A percentile compares a stretch with the other conserved stretches of the same genome.
Conservation (phyloP, 2,888 invertebrate genomes). For the Volucella zonaria region DNA sequence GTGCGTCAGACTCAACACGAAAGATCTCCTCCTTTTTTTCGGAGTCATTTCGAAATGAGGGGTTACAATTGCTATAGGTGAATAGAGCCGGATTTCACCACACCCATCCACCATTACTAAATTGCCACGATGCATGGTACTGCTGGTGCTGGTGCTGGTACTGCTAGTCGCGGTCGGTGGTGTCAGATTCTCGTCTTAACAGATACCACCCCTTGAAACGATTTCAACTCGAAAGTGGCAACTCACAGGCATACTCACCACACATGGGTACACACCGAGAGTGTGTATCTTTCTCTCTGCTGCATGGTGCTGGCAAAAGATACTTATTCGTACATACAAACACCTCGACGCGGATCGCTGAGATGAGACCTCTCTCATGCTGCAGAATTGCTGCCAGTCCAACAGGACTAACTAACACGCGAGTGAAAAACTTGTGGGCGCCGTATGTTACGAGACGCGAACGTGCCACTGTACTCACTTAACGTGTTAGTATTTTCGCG, state of each 20-base stretch:
- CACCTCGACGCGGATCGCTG: constrained; percentile 24
- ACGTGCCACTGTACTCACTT: constrained; percentile 73
- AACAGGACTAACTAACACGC: constrained; percentile 46
- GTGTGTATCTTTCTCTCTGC: constrained; percentile 25
- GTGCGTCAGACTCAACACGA: neutral
- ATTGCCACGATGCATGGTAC: too few relatives aligned
- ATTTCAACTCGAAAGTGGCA: neutral
- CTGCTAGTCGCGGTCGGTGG: too few relatives aligned
- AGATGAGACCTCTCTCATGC: neutral
- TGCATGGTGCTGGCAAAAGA: constrained; percentile 13
- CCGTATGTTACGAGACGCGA: constrained; percentile 72
- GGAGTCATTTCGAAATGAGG: constrained; percentile 43
- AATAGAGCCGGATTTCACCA: constrained; percentile 37
- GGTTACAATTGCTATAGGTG: constrained; percentile 26
- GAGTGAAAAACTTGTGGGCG: constrained; percentile 70
- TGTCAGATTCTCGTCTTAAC: neutral
- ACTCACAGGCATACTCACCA: constrained; percentile 52
- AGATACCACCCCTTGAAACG: too few relatives aligned
- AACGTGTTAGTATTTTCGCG: constrained; percentile 73
- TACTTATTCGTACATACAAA: constrained; percentile 15
- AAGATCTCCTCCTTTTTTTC: constrained; percentile 31
- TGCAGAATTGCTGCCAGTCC: neutral
- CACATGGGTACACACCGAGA: constrained; percentile 31
- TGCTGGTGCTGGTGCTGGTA: too few relatives aligned
- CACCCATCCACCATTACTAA: neutral